Percentiles rank a stretch among this genome's conserved stretches.
Conservation (phyloP, 2,888 invertebrate species). For the Lepidocyrtoides sp. region DNA sequence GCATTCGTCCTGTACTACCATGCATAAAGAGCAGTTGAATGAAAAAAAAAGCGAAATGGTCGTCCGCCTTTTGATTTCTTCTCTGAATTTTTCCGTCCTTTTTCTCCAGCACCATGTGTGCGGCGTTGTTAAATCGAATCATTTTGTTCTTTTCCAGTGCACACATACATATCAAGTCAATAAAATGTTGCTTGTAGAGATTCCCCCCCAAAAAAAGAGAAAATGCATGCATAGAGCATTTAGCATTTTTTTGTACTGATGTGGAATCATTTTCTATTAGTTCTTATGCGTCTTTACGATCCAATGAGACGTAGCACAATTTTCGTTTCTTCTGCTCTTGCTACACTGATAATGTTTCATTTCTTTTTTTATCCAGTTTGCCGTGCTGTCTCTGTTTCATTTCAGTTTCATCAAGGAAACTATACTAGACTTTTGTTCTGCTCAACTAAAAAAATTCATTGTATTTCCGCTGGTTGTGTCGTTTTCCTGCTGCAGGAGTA, state of each 20-base stretch:
- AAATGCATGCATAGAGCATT: too few species aligned
- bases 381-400: background rate
- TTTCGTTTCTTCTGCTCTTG: too few species aligned
- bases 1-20: too few species aligned
- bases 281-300: background rate
- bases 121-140: too few species aligned
- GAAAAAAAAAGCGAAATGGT: too few species aligned
- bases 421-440: background rate
- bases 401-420: background rate
- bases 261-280: background rate
- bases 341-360: too few species aligned
- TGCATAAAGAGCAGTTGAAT: too few species aligned
- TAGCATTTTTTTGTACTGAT: background rate
- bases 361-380: background rate
- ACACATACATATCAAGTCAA: background rate
- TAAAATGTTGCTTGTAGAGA: background rate
- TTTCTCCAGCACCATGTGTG: too few species aligned
- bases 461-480: background rate
- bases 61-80: too few species aligned
- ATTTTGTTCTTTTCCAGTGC: too few species aligned
- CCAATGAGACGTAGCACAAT: background rate
- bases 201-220: too few species aligned
- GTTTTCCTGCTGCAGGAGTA: background rate
- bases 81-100: too few species aligned
- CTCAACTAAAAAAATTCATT: background rate